Percentiles rank a stretch among this genome's conserved stretches.
Conservation (phyloP, 2,113 vertebrate species). For the Gopherus evgoodei region DNA sequence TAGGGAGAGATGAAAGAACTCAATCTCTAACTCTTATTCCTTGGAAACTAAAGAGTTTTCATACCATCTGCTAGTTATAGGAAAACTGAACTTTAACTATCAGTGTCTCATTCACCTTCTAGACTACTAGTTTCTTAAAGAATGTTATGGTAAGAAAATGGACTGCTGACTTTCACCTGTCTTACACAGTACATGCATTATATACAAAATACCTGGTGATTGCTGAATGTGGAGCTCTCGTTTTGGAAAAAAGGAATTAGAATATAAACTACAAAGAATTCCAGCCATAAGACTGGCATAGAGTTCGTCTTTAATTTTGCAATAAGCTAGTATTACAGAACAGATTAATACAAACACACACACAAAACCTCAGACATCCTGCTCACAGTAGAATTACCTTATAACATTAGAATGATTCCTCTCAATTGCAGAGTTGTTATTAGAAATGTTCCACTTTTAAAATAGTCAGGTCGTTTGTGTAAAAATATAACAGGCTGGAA, state of each 20-base stretch:
- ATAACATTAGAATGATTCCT: rapidly evolving
- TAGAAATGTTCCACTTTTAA: rapidly evolving
- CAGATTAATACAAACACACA: too few relatives aligned
- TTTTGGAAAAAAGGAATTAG: not conserved
- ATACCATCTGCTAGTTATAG: slow-evolving; percentile 59
- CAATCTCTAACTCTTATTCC: slow-evolving; percentile 49
- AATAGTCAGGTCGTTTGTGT: rapidly evolving
- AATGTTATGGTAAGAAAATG: slow-evolving; percentile 29
- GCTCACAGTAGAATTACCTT: rapidly evolving
- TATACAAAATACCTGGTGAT: not conserved
- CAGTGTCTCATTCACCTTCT: not conserved
- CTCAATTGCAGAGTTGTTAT: not conserved
- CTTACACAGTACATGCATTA: not conserved
- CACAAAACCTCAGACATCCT: not conserved
- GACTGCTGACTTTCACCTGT: slow-evolving; percentile 28
- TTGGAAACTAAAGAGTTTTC: slow-evolving; percentile 43
- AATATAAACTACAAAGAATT: not conserved
- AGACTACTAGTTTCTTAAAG: slow-evolving; percentile 1
- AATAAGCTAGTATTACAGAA: rapidly evolving
- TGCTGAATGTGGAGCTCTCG: not conserved
- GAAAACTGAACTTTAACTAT: slow-evolving; percentile 47
- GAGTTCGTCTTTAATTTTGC: not conserved
- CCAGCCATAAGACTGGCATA: not conserved
- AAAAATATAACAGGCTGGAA: rapidly evolving
- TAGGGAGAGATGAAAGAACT: slow-evolving; percentile 65